These are phyloP conservation scores for Drosophila merina DNA, from an alignment of 2,888 invertebrate species.

Conservation along the genomic window DNA sequence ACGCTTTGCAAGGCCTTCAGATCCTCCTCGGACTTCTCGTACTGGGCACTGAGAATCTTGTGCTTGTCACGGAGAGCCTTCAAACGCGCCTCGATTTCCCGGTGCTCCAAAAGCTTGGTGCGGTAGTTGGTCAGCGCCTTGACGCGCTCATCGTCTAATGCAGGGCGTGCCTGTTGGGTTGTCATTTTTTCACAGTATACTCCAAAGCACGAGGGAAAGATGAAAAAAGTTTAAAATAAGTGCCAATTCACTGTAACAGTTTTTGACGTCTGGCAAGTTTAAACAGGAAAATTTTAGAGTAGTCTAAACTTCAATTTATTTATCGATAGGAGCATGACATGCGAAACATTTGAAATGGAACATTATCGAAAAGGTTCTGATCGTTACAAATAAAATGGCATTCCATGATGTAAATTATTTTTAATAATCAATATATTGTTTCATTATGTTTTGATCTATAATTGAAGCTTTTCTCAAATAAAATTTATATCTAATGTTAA, in stretches of 20 bases:
- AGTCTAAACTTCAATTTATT: neutral
- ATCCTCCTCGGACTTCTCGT: conserved; percentile 99
- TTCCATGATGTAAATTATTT: too few relatives aligned
- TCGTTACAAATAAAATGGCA: too few relatives aligned
- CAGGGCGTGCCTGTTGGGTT: neutral
- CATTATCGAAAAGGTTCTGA: neutral
- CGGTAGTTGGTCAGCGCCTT: conserved; percentile 95
- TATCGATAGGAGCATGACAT: neutral
- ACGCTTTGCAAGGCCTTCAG: conserved; percentile 99
- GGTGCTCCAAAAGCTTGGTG: conserved; percentile 96
- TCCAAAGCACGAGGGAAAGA: neutral
- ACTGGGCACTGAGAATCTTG: conserved; percentile 96
- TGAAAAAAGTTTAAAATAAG: conserved; percentile 21
- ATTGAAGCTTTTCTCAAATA: too few relatives aligned
- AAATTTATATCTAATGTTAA: too few relatives aligned
- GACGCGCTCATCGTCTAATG: conserved; percentile 84
- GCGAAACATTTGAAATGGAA: neutral
- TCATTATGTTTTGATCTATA: too few relatives aligned
- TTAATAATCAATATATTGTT: too few relatives aligned
- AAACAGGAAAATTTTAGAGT: neutral
- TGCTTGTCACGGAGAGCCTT: conserved; percentile 97
- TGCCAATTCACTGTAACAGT: neutral
- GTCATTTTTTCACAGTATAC: neutral
- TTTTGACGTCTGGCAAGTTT: neutral
- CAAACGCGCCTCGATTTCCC: conserved; percentile 95